phyloP scores from a whole-genome alignment of 2,888 invertebrate species.

The Tromatobia lineatoria region DNA sequence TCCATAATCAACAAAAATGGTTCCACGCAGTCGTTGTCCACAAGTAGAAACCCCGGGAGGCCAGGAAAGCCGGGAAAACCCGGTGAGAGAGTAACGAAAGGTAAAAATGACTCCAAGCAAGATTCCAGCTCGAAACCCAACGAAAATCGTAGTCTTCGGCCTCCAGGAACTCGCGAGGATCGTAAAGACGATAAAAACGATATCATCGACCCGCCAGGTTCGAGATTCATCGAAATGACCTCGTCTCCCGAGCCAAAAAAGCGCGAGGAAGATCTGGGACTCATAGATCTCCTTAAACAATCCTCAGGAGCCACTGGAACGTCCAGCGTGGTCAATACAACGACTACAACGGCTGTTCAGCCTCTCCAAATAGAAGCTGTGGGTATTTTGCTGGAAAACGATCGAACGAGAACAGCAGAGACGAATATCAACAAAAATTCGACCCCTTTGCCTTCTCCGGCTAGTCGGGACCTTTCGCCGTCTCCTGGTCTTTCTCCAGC shows the following conservation, averaged over 20 bases:
- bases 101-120: constrained; percentile 27
- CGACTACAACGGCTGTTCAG: constrained; percentile 82
- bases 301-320: constrained; percentile 79
- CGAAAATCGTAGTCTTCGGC: constrained; percentile 35
- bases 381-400: constrained; percentile 73
- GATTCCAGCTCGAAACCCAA: constrained; percentile 33
- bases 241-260: constrained; percentile 45
- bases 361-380: constrained; percentile 81
- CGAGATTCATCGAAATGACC: constrained; percentile 62
- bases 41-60: constrained; percentile 56
- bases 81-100: constrained; percentile 54
- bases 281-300: constrained; percentile 79
- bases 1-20: constrained; percentile 71
- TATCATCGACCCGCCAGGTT: constrained; percentile 47
- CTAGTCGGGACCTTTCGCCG: constrained; percentile 27
- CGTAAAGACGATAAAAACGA: constrained; percentile 43
- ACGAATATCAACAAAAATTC: constrained; percentile 17
- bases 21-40: constrained; percentile 57
- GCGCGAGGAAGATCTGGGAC: constrained; percentile 70
- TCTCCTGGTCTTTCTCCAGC: neutral
- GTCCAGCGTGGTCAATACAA: constrained; percentile 82
- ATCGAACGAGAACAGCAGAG: constrained; percentile 41
- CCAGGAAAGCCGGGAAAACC: constrained; percentile 42
- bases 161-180: constrained; percentile 24
- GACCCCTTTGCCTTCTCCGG: constrained; percentile 2